These are phyloP conservation scores for Rhinogobius similis DNA, from an alignment of 2,113 vertebrate genomes.

Conservation along the genomic window DNA sequence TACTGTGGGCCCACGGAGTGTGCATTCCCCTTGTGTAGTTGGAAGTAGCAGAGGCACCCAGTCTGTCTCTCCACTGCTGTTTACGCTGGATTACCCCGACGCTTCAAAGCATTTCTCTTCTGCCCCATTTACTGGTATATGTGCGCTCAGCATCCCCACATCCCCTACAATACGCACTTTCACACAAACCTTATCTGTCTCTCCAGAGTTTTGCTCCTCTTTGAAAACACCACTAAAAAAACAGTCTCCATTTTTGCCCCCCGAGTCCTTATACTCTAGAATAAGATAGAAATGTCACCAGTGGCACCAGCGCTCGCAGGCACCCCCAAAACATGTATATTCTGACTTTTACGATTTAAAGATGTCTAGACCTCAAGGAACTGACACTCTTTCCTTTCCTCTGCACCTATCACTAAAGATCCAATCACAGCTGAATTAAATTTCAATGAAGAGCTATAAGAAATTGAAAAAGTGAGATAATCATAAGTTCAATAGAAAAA, in stretches of 20 bases:
- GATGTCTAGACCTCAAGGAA: constrained; percentile 59
- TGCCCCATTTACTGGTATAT: constrained; percentile 78
- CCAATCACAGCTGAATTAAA: constrained; percentile 56
- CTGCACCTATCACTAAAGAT: constrained; percentile 48
- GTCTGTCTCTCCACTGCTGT: constrained; percentile 69
- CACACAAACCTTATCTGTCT: constrained; percentile 65
- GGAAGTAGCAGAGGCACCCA: constrained; percentile 57
- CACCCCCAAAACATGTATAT: constrained; percentile 30
- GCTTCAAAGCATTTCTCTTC: constrained; percentile 82
- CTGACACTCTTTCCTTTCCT: constrained; percentile 45
- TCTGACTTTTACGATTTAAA: constrained; percentile 38
- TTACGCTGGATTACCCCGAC: constrained; percentile 80
- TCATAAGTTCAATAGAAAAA: constrained; percentile 63
- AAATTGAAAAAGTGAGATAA: constrained; percentile 61
- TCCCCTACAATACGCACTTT: constrained; percentile 30
- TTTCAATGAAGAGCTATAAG: constrained; percentile 56
- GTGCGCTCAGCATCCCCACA: constrained; percentile 21
- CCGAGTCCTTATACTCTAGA: constrained; percentile 54
- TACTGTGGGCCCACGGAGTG: constrained; percentile 19
- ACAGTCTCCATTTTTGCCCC: constrained; percentile 60
- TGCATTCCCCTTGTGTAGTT: constrained; percentile 40
- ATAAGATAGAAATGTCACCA: constrained; percentile 58
- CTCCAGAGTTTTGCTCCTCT: constrained; percentile 59
- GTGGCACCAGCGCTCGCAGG: constrained; percentile 40
- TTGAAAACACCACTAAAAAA: constrained; percentile 56